Conservation (phyloP, 2,113 vertebrate genomes). For the Gymnorhina tibicen region DNA sequence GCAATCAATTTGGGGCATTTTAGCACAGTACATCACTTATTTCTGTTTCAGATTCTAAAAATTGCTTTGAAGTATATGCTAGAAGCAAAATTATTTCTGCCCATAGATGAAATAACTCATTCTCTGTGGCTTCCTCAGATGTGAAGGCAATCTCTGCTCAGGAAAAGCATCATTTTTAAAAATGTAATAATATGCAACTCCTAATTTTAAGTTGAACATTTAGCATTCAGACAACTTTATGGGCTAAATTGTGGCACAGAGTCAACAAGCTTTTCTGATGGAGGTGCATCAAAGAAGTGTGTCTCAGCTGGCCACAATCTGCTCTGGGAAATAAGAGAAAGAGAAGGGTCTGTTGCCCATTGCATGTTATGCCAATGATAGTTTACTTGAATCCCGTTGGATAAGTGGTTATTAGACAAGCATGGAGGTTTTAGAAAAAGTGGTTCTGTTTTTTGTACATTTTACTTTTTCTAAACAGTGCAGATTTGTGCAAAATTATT, state of each 20-base stretch:
- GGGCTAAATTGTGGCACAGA: neutral
- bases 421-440: neutral
- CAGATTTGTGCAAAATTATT: neutral
- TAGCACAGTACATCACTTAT: slow-evolving; percentile 41
- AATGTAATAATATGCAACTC: neutral
- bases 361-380: neutral
- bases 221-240: neutral
- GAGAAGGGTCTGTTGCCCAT: neutral
- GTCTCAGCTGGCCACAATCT: neutral
- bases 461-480: neutral
- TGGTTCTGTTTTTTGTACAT: neutral
- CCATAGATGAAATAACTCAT: slow-evolving; percentile 22
- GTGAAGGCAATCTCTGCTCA: neutral
- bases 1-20: slow-evolving; percentile 50
- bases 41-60: slow-evolving; percentile 58
- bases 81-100: slow-evolving; percentile 54
- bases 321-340: neutral
- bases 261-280: neutral
- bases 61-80: slow-evolving; percentile 62
- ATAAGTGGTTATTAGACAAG: neutral
- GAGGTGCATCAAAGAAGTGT: neutral
- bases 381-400: neutral
- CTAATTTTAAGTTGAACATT: neutral
- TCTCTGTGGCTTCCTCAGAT: neutral
- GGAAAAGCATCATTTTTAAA: neutral